Base-by-base conservation (phyloP, 2,888 invertebrate species). In the Lacanobia oleracea region DNA sequence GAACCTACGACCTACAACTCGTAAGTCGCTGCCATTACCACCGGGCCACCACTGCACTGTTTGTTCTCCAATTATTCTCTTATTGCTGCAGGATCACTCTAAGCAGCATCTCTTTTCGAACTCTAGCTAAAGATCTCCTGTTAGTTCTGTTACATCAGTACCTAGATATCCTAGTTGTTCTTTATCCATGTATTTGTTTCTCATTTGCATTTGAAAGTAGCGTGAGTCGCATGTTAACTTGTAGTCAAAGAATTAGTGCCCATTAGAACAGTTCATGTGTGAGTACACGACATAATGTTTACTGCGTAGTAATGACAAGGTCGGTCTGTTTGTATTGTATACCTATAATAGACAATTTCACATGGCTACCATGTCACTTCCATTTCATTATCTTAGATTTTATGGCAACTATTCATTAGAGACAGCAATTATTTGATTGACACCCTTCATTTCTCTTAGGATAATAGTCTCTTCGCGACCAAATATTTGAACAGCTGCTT, bases 221-320 rank as follows among this genome's bases (percentile, higher is more conserved):
- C 76, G 71, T 74, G 72, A 63, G 64, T 68, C 56, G 48, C 68
- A 67, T 45, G 66, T 82, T 79, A 79, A 72, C 77, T 75, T 82
- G 72, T 82, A 79, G 76, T 82, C 80, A 81, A 79, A 75, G 70
- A 86, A 87, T 88, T 88, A 89, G 88, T 77, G 69, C 54, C 74
- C 60, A 86, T 88, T 89, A 86, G 81, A 76, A 74, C 71, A 64
- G 60, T 67, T 73, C 37, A 64, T 67, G 54, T 77, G 73, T 77
- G 69, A 73, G 57, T 69, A 66, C 59, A 66, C 62, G 76, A 68
- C 67, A 51, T 60, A 72, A 59, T 69, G 64, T 62, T 68, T 68
- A 75, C 82, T 86, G 81, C 89, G 87, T 80, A 87, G 82, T 86
- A 79, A 40, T 73, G 27, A 40, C 87, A 88, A 88, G 89, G 89